Evolutionary conservation across 2,888 invertebrate species (phyloP).

Genomic region (Cotesia congregata): DNA sequence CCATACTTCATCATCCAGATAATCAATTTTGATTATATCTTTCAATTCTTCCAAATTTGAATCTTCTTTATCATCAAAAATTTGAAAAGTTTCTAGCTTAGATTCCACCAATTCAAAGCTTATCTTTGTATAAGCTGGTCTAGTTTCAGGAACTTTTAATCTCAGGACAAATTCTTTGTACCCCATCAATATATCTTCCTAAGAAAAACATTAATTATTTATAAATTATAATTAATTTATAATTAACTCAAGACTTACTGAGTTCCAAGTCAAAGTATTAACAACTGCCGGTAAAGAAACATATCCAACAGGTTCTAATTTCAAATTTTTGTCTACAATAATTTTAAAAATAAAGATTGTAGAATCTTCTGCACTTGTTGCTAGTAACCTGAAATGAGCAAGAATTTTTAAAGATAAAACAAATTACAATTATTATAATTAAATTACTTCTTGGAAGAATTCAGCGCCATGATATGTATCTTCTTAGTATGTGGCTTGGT

Average conservation of each 20-base stretch:
- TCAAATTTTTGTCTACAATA: constrained; percentile 64
- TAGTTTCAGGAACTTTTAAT: constrained; percentile 70
- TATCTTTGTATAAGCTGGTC: constrained; percentile 66
- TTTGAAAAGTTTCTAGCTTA: constrained; percentile 68
- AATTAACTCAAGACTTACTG: constrained; percentile 63
- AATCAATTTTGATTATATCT: constrained; percentile 75
- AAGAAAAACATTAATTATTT: constrained; percentile 27
- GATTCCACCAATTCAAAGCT: constrained; percentile 69
- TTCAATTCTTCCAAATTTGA: constrained; percentile 71
- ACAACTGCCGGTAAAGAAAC: constrained; percentile 76
- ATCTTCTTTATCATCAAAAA: constrained; percentile 73
- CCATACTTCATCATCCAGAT: constrained; percentile 73
- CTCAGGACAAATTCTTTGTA: constrained; percentile 75
- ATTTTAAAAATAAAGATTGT: constrained; percentile 80
- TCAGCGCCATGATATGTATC: constrained; percentile 76
- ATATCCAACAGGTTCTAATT: constrained; percentile 79
- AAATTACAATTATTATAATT: constrained; percentile 7
- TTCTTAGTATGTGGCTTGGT: constrained; percentile 78
- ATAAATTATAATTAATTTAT: background rate
- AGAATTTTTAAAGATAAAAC: too few relatives aligned
- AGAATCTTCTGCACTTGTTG: constrained; percentile 78
- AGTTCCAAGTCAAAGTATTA: constrained; percentile 80
- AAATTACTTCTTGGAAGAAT: constrained; percentile 69
- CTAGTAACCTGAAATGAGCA: constrained; percentile 71
- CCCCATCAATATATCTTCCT: constrained; percentile 72